Conservation (phyloP, 1,140 invertebrate genomes). For the Brachionus rotundiformis region DNA sequence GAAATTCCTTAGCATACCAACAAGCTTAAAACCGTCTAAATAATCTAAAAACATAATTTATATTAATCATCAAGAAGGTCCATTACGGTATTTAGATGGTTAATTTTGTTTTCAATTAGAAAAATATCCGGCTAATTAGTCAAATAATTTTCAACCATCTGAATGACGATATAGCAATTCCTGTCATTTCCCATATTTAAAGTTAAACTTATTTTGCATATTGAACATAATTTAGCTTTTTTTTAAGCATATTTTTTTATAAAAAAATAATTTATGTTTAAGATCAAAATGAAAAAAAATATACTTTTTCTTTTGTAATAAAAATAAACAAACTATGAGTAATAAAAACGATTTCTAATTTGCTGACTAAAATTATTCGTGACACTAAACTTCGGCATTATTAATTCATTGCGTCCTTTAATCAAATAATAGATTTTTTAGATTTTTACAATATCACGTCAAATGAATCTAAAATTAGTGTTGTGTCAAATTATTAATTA, state of each 20-base stretch:
- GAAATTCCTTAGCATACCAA: background rate
- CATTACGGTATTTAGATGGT: background rate
- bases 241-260: background rate
- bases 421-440: background rate
- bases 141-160: background rate
- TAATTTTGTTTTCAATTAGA: background rate
- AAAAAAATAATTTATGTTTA: background rate
- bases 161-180: background rate
- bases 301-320: background rate
- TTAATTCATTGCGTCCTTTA: background rate
- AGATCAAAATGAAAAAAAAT: background rate
- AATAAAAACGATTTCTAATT: background rate
- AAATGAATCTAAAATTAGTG: constrained; percentile 31
- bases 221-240: background rate
- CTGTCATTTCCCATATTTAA: background rate
- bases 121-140: background rate
- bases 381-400: background rate
- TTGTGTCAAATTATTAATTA: background rate
- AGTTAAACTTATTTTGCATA: constrained; percentile 1
- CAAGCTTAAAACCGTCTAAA: background rate
- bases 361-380: background rate
- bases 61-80: background rate
- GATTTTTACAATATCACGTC: background rate
- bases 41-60: background rate
- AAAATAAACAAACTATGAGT: constrained; percentile 16